These are phyloP conservation scores for Cacoxenus indagator DNA, from an alignment of 2,888 invertebrate genomes.

Conservation along the genomic window DNA sequence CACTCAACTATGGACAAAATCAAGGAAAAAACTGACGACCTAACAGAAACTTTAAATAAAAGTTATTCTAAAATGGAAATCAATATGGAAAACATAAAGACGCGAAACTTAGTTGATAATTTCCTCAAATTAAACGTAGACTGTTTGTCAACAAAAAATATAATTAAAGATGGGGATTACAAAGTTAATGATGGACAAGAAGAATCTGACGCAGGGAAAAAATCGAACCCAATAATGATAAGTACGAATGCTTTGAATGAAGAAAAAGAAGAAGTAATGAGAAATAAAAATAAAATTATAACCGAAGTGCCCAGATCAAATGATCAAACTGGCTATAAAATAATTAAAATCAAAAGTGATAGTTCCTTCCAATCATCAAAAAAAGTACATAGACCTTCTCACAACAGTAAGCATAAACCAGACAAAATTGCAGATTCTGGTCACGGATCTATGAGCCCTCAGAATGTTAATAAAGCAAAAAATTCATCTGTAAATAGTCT, in stretches of 20 bases:
- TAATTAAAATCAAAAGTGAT: slow-evolving; percentile 65
- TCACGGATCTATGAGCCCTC: not conserved
- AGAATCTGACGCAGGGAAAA: not conserved
- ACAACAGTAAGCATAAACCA: slow-evolving; percentile 25
- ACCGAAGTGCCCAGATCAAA: slow-evolving; percentile 29
- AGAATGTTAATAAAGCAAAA: slow-evolving; percentile 53
- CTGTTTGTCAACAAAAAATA: no score
- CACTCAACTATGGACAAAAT: not conserved
- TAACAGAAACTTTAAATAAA: not conserved
- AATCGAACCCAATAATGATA: slow-evolving; percentile 22
- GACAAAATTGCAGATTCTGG: not conserved
- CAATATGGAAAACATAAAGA: not conserved
- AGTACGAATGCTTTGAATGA: slow-evolving; percentile 16
- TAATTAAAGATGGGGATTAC: not conserved
- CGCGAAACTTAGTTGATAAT: not conserved
- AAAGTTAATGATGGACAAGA: not conserved
- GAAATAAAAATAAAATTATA: slow-evolving; percentile 40
- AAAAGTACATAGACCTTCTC: slow-evolving; percentile 37
- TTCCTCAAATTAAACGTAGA: not conserved
- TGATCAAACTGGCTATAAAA: slow-evolving; percentile 62
- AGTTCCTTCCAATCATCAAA: slow-evolving; percentile 57
- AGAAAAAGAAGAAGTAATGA: slow-evolving; percentile 46
- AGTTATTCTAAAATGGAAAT: not conserved
- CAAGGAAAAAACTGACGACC: not conserved
- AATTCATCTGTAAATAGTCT: not conserved